Evolutionary conservation across 2,888 invertebrate species (phyloP).

Genomic region (Brachylomia viminalis): DNA sequence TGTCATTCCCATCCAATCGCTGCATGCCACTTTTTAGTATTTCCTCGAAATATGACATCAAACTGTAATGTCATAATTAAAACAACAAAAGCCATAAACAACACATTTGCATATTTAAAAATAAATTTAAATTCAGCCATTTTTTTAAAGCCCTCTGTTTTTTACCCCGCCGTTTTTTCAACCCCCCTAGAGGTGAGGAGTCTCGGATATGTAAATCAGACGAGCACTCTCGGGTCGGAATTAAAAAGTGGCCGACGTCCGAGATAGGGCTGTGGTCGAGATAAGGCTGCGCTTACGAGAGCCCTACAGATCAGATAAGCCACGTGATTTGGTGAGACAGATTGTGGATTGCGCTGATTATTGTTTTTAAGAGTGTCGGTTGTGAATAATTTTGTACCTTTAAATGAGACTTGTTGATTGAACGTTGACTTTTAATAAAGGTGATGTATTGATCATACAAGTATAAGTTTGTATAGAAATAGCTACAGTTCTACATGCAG

Average conservation of each 20-base stretch:
- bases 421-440: not conserved
- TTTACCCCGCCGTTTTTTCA: constrained; percentile 50
- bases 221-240: constrained; percentile 67
- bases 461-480: not conserved
- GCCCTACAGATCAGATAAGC: constrained; percentile 73
- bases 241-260: constrained; percentile 71
- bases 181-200: constrained; percentile 60
- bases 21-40: not conserved
- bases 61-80: constrained; percentile 31
- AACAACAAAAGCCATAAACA: constrained; percentile 22
- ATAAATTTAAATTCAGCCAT: constrained; percentile 38
- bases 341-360: constrained; percentile 19
- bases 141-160: constrained; percentile 46
- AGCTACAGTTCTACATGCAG: not conserved
- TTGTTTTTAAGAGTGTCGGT: constrained; percentile 15
- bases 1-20: not conserved
- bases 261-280: constrained; percentile 57
- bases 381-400: constrained; percentile 1
- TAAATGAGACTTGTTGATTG: not conserved
- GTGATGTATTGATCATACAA: not conserved
- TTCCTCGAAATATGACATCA: constrained; percentile 8
- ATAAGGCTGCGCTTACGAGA: constrained; percentile 62
- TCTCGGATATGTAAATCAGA: constrained; percentile 75
- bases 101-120: constrained; percentile 37
- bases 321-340: constrained; percentile 46